Conservation (phyloP, 30 jellyfish, hydroid and myxozoan genomes). For the Hydractinia echinata region DNA sequence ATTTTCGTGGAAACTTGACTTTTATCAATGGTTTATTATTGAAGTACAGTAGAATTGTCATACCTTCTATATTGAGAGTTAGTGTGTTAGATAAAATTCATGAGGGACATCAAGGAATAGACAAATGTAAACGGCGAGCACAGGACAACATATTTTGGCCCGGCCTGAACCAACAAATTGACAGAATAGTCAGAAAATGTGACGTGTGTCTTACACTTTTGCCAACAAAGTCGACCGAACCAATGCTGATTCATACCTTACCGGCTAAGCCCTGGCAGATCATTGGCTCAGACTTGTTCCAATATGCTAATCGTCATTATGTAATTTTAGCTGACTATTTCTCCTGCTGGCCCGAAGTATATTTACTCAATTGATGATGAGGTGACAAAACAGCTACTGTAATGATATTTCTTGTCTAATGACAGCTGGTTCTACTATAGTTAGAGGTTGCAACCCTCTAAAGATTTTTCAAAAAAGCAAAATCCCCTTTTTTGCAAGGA, state of each 20-base stretch:
- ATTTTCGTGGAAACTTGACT: constrained; percentile 31
- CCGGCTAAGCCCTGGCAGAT: constrained; percentile 19
- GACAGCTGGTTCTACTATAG: too few species aligned
- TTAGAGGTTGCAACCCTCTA: too few species aligned
- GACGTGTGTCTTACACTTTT: background rate
- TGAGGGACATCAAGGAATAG: constrained; percentile 47
- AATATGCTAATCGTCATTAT: constrained; percentile 15
- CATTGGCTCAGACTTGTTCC: constrained; percentile 40
- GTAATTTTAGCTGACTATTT: constrained; percentile 25
- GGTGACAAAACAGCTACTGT: too few species aligned
- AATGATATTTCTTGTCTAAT: too few species aligned
- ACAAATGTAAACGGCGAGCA: constrained; percentile 25
- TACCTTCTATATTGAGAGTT: constrained; percentile 30
- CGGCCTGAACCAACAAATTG: constrained; percentile 29
- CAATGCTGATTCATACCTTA: background rate
- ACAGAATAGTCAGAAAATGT: constrained; percentile 17
- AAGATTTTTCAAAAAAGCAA: too few species aligned
- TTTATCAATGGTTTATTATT: constrained; percentile 24
- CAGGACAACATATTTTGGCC: constrained; percentile 42
- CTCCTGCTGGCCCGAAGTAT: constrained; percentile 2
- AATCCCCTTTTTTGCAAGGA: too few species aligned
- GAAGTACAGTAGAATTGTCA: constrained; percentile 36
- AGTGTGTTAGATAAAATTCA: constrained; percentile 29
- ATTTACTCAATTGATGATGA: too few species aligned
- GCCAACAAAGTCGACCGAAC: constrained; percentile 24